phyloP scores from a whole-genome alignment of 2,113 vertebrate genomes.

The western clawed frog (Xenopus tropicalis) region DNA sequence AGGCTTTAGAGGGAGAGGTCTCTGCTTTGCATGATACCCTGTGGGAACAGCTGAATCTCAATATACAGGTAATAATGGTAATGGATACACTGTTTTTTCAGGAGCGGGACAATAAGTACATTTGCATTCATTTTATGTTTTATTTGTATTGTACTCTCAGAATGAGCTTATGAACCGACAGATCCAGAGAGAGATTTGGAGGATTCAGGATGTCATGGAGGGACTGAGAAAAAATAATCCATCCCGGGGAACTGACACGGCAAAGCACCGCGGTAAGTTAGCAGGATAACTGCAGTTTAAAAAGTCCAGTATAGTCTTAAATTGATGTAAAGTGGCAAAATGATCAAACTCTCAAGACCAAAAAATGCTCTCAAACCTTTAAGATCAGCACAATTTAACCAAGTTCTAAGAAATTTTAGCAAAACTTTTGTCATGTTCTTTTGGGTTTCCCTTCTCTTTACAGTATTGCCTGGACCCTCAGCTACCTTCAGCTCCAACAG shows the following conservation, averaged over 20 bases:
- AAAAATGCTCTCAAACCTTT: too few relatives aligned
- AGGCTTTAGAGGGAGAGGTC: constrained; percentile 84
- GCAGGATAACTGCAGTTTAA: not conserved
- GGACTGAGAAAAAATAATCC: constrained; percentile 89
- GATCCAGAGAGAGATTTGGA: constrained; percentile 95
- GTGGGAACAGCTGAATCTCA: constrained; percentile 92
- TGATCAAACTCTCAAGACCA: too few relatives aligned
- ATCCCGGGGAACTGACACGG: constrained; percentile 84
- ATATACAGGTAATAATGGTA: constrained; percentile 75
- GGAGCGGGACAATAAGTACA: too few relatives aligned
- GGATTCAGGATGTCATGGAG: constrained; percentile 93
- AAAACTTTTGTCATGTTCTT: too few relatives aligned
- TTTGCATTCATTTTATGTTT: not conserved
- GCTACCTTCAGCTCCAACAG: constrained; percentile 92
- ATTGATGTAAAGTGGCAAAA: too few relatives aligned
- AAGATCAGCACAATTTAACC: too few relatives aligned
- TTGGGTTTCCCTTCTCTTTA: not conserved
- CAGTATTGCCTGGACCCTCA: constrained; percentile 43
- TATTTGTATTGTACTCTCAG: constrained; percentile 55
- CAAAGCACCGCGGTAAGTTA: constrained; percentile 83
- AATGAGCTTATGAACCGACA: constrained; percentile 83
- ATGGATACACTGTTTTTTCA: not conserved
- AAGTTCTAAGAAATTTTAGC: too few relatives aligned
- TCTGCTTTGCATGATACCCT: constrained; percentile 87
- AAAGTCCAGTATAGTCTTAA: too few relatives aligned